Evolutionary conservation across 2,113 vertebrate genomes (phyloP), one percentile per base, ranked within the genome.

Genomic region (Sylvia atricapilla): DNA sequence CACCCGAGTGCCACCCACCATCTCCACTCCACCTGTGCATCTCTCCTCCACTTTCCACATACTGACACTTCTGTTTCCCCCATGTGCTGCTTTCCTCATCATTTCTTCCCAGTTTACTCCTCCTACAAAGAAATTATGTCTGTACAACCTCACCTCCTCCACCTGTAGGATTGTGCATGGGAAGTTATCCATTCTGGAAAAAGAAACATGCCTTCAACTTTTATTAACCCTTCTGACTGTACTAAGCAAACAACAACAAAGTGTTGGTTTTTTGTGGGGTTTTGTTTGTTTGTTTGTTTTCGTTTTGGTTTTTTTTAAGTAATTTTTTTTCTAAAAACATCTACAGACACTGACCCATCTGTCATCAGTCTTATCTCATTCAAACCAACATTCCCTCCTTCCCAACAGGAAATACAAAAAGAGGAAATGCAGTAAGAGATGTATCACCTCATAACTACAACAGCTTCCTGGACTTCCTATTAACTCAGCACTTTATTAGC

Each of bases 121-220:
- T 91, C 74, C 74, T 72, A 66, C 79, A 50, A 50, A 67, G 16
- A 89, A 80, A 53, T 70, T 41, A 83, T 41, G 66, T 80, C 63
- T 46, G 53, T 46, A 58, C n/a, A 69, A 27, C 13, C 46, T 56
- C 50, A 77, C 31, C 63, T 80, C 67, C 63, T 77, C 63, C 0
- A 0, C 50, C 18, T 10, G 31, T 10, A 76, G 37, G 13, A 75
- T 1, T 4, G 7, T 23, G 35, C n/a, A 69, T 1, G 56, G 43
- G 19, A 75, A 72, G 9, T 15, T 30, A 81, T 8, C 14, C 27
- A 12, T 33, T 35, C n/a, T 6, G 2, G 52, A n/a, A 13, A 41
- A 78, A 76, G 41, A 76, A 88, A 75, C 20, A 35, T 3, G n/a
- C 27, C 19, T 83, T 80, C n/a, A 17, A 52, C 24, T 74, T 69